A percentile compares a stretch with the other conserved stretches of the same genome.
Conservation (phyloP, 35 echinoderm and acorn worm genomes). For the Hemicentrotus pulcherrimus region DNA sequence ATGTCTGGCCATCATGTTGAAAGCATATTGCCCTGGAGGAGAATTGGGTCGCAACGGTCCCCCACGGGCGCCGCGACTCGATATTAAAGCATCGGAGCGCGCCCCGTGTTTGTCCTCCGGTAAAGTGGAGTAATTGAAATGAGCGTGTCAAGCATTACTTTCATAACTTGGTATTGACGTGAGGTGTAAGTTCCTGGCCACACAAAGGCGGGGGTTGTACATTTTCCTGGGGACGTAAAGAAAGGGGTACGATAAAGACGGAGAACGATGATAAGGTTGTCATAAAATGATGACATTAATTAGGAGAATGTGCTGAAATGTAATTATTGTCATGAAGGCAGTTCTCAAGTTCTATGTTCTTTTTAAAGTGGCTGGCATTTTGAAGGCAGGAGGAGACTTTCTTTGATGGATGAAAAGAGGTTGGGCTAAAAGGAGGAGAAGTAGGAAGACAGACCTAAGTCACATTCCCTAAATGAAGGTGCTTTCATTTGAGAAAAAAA, state of each 20-base stretch:
- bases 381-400: background rate
- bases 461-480: background rate
- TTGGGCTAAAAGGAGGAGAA: background rate
- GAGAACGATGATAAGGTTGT: background rate
- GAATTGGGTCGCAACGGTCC: background rate
- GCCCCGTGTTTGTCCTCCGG: background rate
- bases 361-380: background rate
- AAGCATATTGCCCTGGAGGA: background rate
- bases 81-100: conserved; percentile 18
- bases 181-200: background rate
- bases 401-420: background rate
- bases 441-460: background rate
- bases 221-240: background rate
- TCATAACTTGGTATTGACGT: background rate
- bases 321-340: background rate
- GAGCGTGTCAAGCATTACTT: background rate
- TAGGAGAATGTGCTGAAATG: background rate
- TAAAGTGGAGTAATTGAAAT: conserved; percentile 45
- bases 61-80: background rate
- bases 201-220: background rate
- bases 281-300: background rate
- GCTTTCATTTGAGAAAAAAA: too few relatives aligned
- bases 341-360: background rate
- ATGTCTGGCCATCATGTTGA: background rate
- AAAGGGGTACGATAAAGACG: background rate